phyloP scores from a whole-genome alignment of 2,113 vertebrate species.

The Zosterops hypoxanthus region DNA sequence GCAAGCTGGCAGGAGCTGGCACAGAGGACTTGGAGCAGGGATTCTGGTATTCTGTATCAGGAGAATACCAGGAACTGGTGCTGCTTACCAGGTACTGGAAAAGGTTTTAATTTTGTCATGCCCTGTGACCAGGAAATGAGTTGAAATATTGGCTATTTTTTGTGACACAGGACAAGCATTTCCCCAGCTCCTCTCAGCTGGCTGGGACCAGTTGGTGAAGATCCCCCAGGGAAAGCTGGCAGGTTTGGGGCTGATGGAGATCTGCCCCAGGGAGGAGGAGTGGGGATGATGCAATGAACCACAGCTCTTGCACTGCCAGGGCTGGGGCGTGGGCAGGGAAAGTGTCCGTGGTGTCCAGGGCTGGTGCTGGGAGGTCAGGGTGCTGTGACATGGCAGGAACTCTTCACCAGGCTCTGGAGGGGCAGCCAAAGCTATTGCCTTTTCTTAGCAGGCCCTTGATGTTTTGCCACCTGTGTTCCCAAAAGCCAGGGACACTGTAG shows the following conservation, averaged over 20 bases:
- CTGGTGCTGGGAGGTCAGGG: accelerated
- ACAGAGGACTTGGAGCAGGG: neutral
- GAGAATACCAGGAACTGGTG: neutral
- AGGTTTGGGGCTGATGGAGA: neutral
- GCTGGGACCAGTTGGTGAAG: neutral
- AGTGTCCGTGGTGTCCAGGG: neutral
- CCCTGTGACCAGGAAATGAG: neutral
- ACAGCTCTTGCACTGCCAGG: accelerated
- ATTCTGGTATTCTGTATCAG: neutral
- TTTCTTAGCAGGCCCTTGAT: neutral
- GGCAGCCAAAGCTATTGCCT: neutral
- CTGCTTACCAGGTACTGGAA: neutral
- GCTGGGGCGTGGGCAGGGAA: neutral
- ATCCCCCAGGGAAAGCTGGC: neutral
- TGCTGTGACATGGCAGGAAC: accelerated
- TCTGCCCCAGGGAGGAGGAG: neutral
- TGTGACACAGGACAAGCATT: accelerated
- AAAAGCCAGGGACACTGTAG: neutral
- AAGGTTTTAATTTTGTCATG: neutral
- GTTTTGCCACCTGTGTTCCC: neutral
- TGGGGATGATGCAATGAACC: slow-evolving; percentile 21
- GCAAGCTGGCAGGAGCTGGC: neutral
- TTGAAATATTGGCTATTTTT: neutral
- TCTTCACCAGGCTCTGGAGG: accelerated
- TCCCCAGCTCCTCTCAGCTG: neutral